A percentile compares a stretch with the other conserved stretches of the same genome.
Conservation (phyloP, 2,113 vertebrate genomes). For the Microcebus griseorufus region DNA sequence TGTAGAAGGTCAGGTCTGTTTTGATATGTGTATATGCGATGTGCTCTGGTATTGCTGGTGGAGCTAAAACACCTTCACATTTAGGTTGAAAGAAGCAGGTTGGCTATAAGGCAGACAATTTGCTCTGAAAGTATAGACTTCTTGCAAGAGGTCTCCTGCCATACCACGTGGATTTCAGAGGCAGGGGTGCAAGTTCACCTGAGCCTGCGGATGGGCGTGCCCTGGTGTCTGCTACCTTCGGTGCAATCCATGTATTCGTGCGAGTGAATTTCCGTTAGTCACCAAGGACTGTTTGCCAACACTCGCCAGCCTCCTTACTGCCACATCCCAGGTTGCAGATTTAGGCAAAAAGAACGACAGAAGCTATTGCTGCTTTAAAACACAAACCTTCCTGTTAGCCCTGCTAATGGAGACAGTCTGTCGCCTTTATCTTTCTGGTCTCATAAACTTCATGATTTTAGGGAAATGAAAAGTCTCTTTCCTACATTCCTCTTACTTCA, state of each 20-base stretch:
- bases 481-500: background rate
- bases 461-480: background rate
- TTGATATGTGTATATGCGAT: background rate
- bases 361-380: conserved; percentile 55
- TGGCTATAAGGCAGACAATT: background rate
- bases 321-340: background rate
- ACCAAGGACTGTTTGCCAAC: background rate
- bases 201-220: background rate
- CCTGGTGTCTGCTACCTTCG: background rate
- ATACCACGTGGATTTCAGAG: background rate
- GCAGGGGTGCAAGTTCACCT: rapidly evolving
- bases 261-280: conserved; percentile 8
- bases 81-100: background rate
- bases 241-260: rapidly evolving
- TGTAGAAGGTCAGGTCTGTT: background rate
- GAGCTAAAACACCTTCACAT: background rate
- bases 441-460: conserved; percentile 34
- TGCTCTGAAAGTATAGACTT: background rate
- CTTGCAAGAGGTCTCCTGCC: background rate
- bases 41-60: background rate
- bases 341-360: conserved; percentile 10
- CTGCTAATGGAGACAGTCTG: conserved; percentile 29
- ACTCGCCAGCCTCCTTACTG: background rate
- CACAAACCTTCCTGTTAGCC: conserved; percentile 40
- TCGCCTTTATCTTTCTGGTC: conserved; percentile 38